phyloP scores from a whole-genome alignment of 2,888 invertebrate genomes.

The Artemia sinica region DNA sequence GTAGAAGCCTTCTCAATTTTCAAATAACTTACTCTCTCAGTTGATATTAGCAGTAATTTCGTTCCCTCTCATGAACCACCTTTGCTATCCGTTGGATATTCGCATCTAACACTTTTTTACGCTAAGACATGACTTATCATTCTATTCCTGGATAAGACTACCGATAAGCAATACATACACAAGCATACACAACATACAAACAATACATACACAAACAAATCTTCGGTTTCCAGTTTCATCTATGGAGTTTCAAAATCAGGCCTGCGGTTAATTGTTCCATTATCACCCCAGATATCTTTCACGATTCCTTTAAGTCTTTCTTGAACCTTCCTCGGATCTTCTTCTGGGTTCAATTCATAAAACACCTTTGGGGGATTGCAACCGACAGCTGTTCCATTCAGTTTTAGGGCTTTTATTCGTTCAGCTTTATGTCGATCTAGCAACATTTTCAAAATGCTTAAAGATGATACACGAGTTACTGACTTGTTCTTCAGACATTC shows the following conservation, averaged over 20 bases:
- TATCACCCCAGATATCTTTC: background rate
- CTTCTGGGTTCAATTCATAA: background rate
- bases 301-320: background rate
- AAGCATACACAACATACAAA: too few species aligned
- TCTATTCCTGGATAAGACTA: background rate
- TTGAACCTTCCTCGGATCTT: background rate
- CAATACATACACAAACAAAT: slow-evolving; percentile 9
- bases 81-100: too few species aligned
- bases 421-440: background rate
- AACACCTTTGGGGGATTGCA: background rate
- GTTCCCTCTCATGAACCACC: too few species aligned
- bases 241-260: background rate
- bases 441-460: background rate
- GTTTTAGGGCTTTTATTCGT: background rate
- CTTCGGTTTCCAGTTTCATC: background rate
- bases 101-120: too few species aligned
- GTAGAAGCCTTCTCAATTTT: too few species aligned
- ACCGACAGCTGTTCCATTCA: background rate
- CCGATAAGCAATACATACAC: background rate
- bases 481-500: background rate
- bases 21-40: too few species aligned
- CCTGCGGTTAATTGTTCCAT: background rate
- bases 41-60: too few species aligned
- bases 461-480: slow-evolving; percentile 1
- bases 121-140: background rate